Evolutionary conservation across 2,888 invertebrate species (phyloP), one percentile per base, ranked within the genome.

Genomic region (Scotopteryx bipunctaria): DNA sequence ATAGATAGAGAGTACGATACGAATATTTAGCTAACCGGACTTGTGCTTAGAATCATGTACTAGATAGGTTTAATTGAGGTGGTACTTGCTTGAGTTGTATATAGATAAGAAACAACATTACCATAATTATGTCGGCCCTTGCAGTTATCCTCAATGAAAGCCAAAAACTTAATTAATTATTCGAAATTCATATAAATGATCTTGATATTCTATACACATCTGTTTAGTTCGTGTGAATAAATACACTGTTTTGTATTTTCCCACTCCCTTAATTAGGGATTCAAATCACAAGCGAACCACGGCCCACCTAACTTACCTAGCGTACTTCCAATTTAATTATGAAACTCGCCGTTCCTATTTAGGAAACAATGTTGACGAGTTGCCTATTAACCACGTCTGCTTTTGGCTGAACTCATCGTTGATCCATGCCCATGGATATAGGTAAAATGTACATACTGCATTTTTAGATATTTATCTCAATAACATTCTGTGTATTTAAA

Each of bases 271-370:
- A 21, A 83, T 86, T 83, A 81, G 50, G 71, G 59, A 84, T 85
- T 84, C 85, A 69, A 74, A 74, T 74, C 83, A 81, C 79, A 75
- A 57, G 61, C 54, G 47, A 56, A 67, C 59, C 68, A 65, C 69
- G 62, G 63, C 37, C 49, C 55, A 16, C 44, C 41, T 75, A 78
- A 78, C 73, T 81, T 74, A 76, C 19, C 71, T 67, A 67, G 67
- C 63, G 42, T 51, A 56, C 53, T 48, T 64, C 65, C 73, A 78
- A 83, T 81, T 78, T 71, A 71, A 76, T 83, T 80, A 81, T 69
- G 66, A 72, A 78, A 77, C 71, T 77, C 57, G 58, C 57, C 35
- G 50, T 48, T 55, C 57, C 57, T 66, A 67, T 68, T 69, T 66
- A 59, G 56, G 35, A 49, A 53, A 61, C 53, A 57, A 53, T 27